phyloP scores from a whole-genome alignment of 1,140 invertebrate species.

The Macrocentrus cingulum region DNA sequence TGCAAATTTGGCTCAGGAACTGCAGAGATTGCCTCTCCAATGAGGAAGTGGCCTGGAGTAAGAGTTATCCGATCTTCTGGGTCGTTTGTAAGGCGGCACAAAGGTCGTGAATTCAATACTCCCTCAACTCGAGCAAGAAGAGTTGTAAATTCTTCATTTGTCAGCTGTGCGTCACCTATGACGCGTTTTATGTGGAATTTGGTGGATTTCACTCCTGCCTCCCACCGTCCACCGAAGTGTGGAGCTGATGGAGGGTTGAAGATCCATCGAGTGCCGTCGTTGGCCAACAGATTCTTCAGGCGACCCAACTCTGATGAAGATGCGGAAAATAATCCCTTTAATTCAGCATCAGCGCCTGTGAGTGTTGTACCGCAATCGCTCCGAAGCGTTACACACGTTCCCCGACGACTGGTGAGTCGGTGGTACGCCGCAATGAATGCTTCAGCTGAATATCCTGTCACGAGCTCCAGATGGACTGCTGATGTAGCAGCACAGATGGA shows the following conservation, averaged over 20 bases:
- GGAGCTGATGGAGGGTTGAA: conserved; percentile 3
- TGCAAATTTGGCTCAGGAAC: background rate
- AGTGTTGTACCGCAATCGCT: background rate
- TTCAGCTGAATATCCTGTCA: background rate
- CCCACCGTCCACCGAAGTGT: background rate
- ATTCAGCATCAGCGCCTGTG: background rate
- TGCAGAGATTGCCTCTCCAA: background rate
- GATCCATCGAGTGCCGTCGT: background rate
- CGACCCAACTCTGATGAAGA: background rate
- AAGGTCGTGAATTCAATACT: background rate
- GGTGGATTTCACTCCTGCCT: background rate
- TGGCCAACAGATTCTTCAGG: background rate
- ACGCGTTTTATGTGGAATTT: background rate
- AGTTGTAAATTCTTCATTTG: conserved; percentile 1
- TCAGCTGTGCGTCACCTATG: background rate
- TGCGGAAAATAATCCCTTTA: background rate
- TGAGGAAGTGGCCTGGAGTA: conserved; percentile 2
- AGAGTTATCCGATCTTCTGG: background rate
- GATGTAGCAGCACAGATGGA: background rate
- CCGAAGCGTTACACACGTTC: background rate
- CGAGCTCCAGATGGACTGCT: background rate
- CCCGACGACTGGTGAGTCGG: background rate
- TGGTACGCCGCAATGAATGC: background rate
- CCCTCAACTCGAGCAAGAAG: background rate
- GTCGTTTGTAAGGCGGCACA: background rate